phyloP scores from a whole-genome alignment of 64 coral and sea anemone genomes.

The Anthopleura sola region DNA sequence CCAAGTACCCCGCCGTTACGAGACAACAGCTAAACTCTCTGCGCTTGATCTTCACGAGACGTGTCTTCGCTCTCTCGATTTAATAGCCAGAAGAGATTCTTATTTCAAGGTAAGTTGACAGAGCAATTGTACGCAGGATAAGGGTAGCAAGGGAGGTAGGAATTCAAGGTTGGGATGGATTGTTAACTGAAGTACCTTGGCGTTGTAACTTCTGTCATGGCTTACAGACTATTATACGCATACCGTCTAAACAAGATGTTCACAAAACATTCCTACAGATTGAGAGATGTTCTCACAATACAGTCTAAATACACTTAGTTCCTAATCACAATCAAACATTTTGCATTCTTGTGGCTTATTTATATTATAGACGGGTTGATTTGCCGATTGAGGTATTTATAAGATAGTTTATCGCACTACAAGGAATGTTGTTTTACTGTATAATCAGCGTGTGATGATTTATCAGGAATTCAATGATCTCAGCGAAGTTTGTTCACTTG shows the following conservation, averaged over 20 bases:
- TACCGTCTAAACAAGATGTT: neutral
- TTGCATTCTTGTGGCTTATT: neutral
- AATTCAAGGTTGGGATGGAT: neutral
- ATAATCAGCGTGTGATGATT: neutral
- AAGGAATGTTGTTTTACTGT: neutral
- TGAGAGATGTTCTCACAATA: no score
- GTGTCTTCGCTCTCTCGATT: neutral
- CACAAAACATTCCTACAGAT: neutral
- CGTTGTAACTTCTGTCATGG: neutral
- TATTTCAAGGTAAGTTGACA: neutral
- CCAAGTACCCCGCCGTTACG: neutral
- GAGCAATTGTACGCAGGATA: neutral
- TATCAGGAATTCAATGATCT: neutral
- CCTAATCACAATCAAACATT: conserved; percentile 1
- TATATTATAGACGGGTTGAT: neutral
- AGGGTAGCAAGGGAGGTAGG: neutral
- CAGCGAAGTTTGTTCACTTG: neutral
- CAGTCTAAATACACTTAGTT: neutral
- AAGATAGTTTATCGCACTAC: neutral
- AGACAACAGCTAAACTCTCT: neutral
- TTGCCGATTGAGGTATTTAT: conserved; percentile 5
- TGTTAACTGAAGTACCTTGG: neutral
- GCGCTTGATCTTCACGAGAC: neutral
- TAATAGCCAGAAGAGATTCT: neutral
- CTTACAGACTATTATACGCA: neutral